Base-by-base conservation (phyloP, 2,113 vertebrate species). In the Thymallus thymallus region DNA sequence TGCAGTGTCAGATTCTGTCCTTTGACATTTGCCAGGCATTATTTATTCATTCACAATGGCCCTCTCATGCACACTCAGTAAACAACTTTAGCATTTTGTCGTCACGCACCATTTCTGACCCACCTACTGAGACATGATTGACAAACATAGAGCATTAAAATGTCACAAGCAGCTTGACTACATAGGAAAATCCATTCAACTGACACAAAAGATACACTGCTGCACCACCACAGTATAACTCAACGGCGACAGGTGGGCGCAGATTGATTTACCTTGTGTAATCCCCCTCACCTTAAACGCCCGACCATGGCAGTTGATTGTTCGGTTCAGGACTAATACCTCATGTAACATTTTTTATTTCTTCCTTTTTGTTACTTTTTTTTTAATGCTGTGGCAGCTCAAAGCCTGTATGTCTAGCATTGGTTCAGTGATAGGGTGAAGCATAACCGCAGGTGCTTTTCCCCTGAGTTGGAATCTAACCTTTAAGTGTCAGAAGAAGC, bases 281-380 rank as follows among this genome's bases (percentile, higher is more conserved):
- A 84, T 86, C 84, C 79, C 80, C 69, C 74, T 84, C 80, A 82
- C 77, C 61, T 83, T 69, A 81, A 82, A 78, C 63, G 73, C 32
- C 68, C 60, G 30, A 68, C 69, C 78, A 67, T 65, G 74, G 62
- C 62, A 82, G 78, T 75, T 80, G 46, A 80, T 72, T 78, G 77
- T 71, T 78, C 70, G 3, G 24, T 76, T 81, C 63, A 13, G 41
- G 45, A 41, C 77, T 82, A 82, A 84, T 84, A 82, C 80, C 69
- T 62, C 72, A 64, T 63, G 71, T 69, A 69, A 35, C 61, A 14
- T 70, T 60, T 74, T 45, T 73, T 26, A n/a, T n/a, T 41, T 72
- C 74, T 69, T 76, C 62, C 55, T 68, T 51, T 76, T 71, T 72
- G 61, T 69, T 66, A 35, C 9, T 29, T 14, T 30, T 71, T 76